Evolutionary conservation across 2,888 invertebrate genomes (phyloP), one percentile per base, ranked within the genome.

Genomic region (Oxytorus armatus): DNA sequence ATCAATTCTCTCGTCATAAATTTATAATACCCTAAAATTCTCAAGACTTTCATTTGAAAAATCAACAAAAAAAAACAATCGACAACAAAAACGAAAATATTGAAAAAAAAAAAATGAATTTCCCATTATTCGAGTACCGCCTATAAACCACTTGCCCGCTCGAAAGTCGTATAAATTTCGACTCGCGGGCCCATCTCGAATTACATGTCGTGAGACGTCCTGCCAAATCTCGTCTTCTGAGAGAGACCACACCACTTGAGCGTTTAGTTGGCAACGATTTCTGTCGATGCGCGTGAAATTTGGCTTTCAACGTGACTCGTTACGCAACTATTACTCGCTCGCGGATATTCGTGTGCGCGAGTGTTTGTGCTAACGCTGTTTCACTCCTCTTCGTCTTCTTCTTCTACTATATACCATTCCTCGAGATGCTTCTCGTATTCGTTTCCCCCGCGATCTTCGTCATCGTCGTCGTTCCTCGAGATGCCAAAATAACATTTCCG

Each of bases 221-320:
- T 81, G 79, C 79, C 77, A 81, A 80, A 80, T 78, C 68, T 75
- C 73, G 55, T 68, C 61, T 47, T 53, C 44, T 42, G 66, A 39
- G 65, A 63, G 49, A 21, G 29, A 23, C 49, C 25, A 73, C 76
- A 83, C 82, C 44, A 33, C 70, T 47, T 47, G 4, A 55, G 29
- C 63, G 63, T 88, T 87, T 87, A 87, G 86, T 91, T 91, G 91
- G 91, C 91, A 91, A 82, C 85, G 88, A 88, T 90, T 90, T 90
- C 89, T 88, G 87, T 87, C 89, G 89, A 90, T 89, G 89, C 86
- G 88, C 88, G 89, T 88, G 87, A 89, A 90, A 89, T 89, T 90
- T 89, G 89, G 88, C 89, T 86, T 88, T 86, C 83, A 78, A 80
- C 66, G 69, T 23, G 74, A 72, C 65, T 79, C 55, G 66, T 90